Conservation (phyloP, 1,140 invertebrate species). For the Drosophila kurseongensis region DNA sequence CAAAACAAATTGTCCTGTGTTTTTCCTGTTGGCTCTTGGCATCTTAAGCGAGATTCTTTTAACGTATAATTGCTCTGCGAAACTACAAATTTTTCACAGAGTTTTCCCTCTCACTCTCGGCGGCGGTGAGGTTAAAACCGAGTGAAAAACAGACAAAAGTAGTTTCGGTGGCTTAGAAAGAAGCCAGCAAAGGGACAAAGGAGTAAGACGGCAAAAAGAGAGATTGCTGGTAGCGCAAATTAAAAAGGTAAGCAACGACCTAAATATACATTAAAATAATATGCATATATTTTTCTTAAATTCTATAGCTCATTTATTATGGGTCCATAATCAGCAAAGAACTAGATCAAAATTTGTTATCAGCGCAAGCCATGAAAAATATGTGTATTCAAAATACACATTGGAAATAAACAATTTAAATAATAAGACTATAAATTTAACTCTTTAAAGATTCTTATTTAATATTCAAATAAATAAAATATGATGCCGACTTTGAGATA, state of each 20-base stretch:
- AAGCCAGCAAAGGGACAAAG: slow-evolving; percentile 31
- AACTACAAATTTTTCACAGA: slow-evolving; percentile 56
- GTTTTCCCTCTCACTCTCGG: slow-evolving; percentile 27
- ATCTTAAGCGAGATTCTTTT: slow-evolving; percentile 55
- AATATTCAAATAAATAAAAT: too few relatives aligned
- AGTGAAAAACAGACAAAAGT: slow-evolving; percentile 17
- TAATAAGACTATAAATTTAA: too few relatives aligned
- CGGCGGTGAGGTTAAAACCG: slow-evolving; percentile 12
- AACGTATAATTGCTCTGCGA: slow-evolving; percentile 59
- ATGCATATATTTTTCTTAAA: too few relatives aligned
- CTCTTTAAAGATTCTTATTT: too few relatives aligned
- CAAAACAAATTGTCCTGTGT: slow-evolving; percentile 75
- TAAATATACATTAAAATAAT: slow-evolving; percentile 11
- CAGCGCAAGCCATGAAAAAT: too few relatives aligned
- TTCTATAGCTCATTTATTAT: too few relatives aligned
- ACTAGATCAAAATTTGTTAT: too few relatives aligned
- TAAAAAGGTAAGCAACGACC: slow-evolving; percentile 3
- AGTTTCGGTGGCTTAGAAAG: slow-evolving; percentile 36
- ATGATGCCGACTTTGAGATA: too few relatives aligned
- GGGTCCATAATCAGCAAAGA: too few relatives aligned
- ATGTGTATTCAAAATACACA: too few relatives aligned
- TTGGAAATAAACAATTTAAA: too few relatives aligned
- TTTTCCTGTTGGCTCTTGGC: slow-evolving; percentile 25
- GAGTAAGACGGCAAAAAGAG: background rate
- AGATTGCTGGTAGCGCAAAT: slow-evolving; percentile 7